Percentiles rank a stretch among this genome's conserved stretches.
Evolutionary conservation across 2,113 vertebrate species (phyloP).

Genomic region (Catharus minimus): DNA sequence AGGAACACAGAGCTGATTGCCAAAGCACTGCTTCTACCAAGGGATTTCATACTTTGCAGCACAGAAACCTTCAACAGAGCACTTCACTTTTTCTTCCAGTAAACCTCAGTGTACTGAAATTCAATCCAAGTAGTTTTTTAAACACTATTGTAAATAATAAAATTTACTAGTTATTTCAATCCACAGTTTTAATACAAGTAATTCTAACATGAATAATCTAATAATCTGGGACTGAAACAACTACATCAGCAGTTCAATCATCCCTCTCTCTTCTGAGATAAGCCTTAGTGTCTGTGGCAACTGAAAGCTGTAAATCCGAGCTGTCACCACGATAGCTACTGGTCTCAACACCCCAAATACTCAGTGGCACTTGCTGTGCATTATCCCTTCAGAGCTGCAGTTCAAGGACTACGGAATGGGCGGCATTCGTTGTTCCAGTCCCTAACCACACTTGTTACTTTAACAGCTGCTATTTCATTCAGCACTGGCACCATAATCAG

Average conservation of each 20-base stretch:
- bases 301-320: accelerated
- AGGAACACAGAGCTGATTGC: not conserved
- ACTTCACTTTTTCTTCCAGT: not conserved
- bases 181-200: not conserved
- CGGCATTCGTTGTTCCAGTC: not conserved
- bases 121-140: not conserved
- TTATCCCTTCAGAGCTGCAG: not conserved
- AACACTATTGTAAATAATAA: not conserved
- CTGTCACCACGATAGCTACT: accelerated
- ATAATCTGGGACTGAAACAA: not conserved
- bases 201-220: not conserved
- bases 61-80: not conserved
- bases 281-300: not conserved
- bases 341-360: not conserved
- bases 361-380: not conserved
- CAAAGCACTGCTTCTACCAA: not conserved
- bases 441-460: not conserved
- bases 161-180: not conserved
- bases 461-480: not conserved
- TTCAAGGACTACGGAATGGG: not conserved
- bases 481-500: not conserved
- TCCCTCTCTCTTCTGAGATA: not conserved
- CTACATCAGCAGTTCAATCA: not conserved
- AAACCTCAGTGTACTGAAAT: not conserved
- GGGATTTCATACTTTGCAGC: not conserved